Percentiles rank a stretch among this genome's conserved stretches.
phyloP scores from a whole-genome alignment of 2,797 vertebrate species.

The Austrolebias charrua region DNA sequence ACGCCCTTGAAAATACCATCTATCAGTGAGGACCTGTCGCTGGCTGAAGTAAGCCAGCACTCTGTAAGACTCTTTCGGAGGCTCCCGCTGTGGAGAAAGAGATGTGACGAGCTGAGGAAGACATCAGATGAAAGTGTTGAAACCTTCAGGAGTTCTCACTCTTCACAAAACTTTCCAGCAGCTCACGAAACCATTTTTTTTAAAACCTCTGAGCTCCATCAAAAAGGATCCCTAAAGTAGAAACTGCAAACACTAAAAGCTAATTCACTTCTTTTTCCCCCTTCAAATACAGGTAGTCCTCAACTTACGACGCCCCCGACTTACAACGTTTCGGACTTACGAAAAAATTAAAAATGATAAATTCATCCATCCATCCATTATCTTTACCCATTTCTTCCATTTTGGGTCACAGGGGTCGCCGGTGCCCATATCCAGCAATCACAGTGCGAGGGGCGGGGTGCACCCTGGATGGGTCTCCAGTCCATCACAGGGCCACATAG shows the following conservation, averaged over 20 bases:
- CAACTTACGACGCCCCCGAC: too few species aligned
- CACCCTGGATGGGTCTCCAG: too few species aligned
- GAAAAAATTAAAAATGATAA: too few species aligned
- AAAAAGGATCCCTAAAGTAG: constrained; percentile 22
- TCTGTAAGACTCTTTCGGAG: constrained; percentile 26
- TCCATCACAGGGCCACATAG: too few species aligned
- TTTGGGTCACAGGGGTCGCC: too few species aligned
- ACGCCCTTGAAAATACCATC: constrained; percentile 27
- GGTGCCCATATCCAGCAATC: too few species aligned
- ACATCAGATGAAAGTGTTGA: constrained; percentile 54
- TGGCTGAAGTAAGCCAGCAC: constrained; percentile 28
- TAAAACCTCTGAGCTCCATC: constrained; percentile 9
- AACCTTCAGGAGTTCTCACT: constrained; percentile 51
- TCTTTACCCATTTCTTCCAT: too few species aligned
- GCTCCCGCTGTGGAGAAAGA: constrained; percentile 29
- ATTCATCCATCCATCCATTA: too few species aligned
- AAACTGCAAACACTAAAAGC: constrained; percentile 20
- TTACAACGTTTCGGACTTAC: too few species aligned
- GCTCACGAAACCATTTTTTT: constrained; percentile 46
- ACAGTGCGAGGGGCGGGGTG: too few species aligned
- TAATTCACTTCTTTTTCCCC: constrained; percentile 7
- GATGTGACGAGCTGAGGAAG: constrained; percentile 47
- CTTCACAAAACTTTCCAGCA: constrained; percentile 43
- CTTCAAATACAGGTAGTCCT: too few species aligned
- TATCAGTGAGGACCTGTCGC: constrained; percentile 15